phyloP scores from a whole-genome alignment of 2,888 invertebrate species.

The Drosophila trichaetosa region DNA sequence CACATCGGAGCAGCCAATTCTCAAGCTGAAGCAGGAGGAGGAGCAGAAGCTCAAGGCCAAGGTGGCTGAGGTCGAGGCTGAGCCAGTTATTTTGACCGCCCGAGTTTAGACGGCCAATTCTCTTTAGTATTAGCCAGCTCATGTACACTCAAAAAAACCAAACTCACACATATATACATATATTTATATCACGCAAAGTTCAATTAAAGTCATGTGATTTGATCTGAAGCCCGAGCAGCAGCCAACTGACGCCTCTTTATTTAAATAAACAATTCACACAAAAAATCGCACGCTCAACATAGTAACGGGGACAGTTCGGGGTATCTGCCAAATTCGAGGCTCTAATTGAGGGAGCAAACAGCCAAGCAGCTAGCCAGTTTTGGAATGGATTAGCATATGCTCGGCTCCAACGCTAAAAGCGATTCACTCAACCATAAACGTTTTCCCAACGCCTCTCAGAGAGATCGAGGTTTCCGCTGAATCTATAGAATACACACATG shows the following conservation, averaged over 20 bases:
- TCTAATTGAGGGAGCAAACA: conserved; percentile 64
- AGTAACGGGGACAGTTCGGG: neutral
- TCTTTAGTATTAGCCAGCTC: conserved; percentile 49
- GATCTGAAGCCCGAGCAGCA: conserved; percentile 48
- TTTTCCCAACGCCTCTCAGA: conserved; percentile 26
- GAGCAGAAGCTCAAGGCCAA: conserved; percentile 83
- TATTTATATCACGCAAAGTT: conserved; percentile 70
- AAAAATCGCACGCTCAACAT: conserved; percentile 18
- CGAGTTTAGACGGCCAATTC: conserved; percentile 71
- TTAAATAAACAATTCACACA: conserved; percentile 73
- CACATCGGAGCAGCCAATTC: conserved; percentile 65
- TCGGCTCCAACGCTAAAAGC: neutral
- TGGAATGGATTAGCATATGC: conserved; percentile 16
- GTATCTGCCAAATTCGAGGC: conserved; percentile 51
- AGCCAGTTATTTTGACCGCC: conserved; percentile 84
- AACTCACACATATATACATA: conserved; percentile 27
- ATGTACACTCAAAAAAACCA: conserved; percentile 6
- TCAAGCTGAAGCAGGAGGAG: conserved; percentile 78
- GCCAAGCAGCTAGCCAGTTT: neutral
- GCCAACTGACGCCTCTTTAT: conserved; percentile 49
- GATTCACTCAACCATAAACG: conserved; percentile 48
- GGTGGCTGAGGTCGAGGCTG: conserved; percentile 84
- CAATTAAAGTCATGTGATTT: conserved; percentile 76
- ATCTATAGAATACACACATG: neutral
- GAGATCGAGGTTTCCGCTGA: conserved; percentile 2